A percentile compares a stretch with the other conserved stretches of the same genome.
Evolutionary conservation across 2,797 vertebrate genomes (phyloP).

Genomic region (Sphaeramia orbicularis): DNA sequence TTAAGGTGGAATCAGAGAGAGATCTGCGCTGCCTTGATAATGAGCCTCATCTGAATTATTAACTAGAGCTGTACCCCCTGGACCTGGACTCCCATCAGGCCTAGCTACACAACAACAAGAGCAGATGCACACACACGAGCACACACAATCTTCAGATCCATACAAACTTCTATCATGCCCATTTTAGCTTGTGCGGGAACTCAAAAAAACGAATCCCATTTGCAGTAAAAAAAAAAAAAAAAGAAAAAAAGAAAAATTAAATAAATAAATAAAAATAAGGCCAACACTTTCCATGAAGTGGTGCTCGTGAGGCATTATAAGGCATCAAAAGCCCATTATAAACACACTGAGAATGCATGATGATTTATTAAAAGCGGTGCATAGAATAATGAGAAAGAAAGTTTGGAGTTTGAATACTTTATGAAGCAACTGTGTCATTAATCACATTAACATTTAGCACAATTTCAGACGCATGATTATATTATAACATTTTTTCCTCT

Average conservation of each 20-base stretch:
- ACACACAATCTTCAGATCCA: conserved; percentile 54
- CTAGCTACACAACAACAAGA: conserved; percentile 66
- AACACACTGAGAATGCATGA: conserved; percentile 62
- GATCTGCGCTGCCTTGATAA: conserved; percentile 90
- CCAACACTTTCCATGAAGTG: conserved; percentile 66
- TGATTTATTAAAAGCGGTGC: conserved; percentile 74
- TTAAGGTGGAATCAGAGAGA: conserved; percentile 90
- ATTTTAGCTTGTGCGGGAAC: conserved; percentile 58
- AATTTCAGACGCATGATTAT: conserved; percentile 65
- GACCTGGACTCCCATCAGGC: conserved; percentile 83
- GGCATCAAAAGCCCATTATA: conserved; percentile 67
- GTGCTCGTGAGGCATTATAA: conserved; percentile 60
- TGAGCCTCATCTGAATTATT: conserved; percentile 91
- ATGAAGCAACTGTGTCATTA: conserved; percentile 70
- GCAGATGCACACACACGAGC: conserved; percentile 34
- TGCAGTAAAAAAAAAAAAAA: conserved; percentile 37
- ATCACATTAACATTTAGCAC: conserved; percentile 68
- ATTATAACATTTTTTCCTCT: conserved; percentile 39
- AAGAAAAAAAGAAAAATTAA: too few relatives aligned
- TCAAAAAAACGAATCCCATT: conserved; percentile 62
- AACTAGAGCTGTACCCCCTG: conserved; percentile 88
- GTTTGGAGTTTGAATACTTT: conserved; percentile 67
- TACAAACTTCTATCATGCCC: conserved; percentile 64
- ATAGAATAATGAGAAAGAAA: conserved; percentile 70
- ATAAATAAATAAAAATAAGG: too few relatives aligned